Conservation (phyloP, 2,113 vertebrate genomes). For the Myiagra hebetior region DNA sequence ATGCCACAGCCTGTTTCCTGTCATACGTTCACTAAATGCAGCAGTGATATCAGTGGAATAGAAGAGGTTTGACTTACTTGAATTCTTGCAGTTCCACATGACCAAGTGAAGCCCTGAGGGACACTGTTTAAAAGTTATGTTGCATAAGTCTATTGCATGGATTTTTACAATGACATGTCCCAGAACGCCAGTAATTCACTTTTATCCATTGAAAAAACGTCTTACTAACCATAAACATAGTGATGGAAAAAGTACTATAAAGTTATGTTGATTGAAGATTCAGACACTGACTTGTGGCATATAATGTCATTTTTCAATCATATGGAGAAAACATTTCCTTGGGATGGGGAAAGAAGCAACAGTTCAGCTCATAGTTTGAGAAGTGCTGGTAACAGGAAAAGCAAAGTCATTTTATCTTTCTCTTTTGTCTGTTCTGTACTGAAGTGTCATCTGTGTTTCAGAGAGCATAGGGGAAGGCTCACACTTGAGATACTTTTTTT, state of each 20-base stretch:
- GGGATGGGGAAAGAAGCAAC: background rate
- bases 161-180: background rate
- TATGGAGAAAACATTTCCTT: background rate
- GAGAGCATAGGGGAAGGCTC: background rate
- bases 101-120: background rate
- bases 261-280: background rate
- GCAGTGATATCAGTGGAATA: constrained; percentile 52
- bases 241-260: background rate
- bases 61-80: background rate
- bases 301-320: background rate
- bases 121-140: background rate
- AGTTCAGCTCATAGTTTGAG: background rate
- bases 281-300: background rate
- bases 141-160: background rate
- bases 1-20: constrained; percentile 43
- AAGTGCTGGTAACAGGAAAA: background rate
- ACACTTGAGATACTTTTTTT: background rate
- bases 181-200: background rate
- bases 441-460: background rate
- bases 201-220: background rate
- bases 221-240: background rate
- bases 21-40: constrained; percentile 60
- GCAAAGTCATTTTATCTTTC: background rate
- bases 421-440: background rate
- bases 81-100: background rate